Evolutionary conservation across 2,797 vertebrate genomes (phyloP).

Genomic region (Microtus californicus): DNA sequence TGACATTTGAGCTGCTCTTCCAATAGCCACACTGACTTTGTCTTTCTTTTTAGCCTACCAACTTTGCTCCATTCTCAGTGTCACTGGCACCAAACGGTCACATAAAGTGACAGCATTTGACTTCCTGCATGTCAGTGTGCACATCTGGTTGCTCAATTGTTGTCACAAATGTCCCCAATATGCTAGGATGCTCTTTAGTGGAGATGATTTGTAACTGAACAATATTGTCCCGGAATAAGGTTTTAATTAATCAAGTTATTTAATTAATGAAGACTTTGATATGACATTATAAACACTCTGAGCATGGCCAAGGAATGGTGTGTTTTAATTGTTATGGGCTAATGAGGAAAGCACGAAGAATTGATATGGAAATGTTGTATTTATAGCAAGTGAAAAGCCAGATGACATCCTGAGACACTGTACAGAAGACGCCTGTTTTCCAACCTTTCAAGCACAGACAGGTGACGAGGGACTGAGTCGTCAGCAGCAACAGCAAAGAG

Average conservation of each 20-base stretch:
- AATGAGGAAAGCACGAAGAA: conserved; percentile 77
- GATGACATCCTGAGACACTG: conserved; percentile 7
- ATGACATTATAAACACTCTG: conserved; percentile 77
- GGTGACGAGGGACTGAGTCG: background rate
- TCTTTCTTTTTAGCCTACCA: background rate
- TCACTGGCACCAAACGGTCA: background rate
- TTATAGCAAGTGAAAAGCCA: conserved; percentile 63
- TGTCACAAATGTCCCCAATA: conserved; percentile 31
- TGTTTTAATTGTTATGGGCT: conserved; percentile 73
- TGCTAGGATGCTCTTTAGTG: conserved; percentile 61
- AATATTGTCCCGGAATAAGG: conserved; percentile 56
- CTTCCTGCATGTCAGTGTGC: conserved; percentile 47
- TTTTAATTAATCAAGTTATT: conserved; percentile 76
- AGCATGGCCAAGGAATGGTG: conserved; percentile 63
- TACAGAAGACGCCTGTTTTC: conserved; percentile 38
- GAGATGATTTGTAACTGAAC: conserved; percentile 65
- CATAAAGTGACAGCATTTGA: conserved; percentile 57
- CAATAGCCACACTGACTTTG: background rate
- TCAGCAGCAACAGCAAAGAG: background rate
- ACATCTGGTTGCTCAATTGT: conserved; percentile 58
- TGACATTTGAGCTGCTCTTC: conserved; percentile 57
- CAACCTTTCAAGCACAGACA: background rate
- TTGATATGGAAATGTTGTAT: conserved; percentile 72
- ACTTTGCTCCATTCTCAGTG: background rate
- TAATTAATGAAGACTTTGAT: conserved; percentile 78